Evolutionary conservation across 2,888 invertebrate species (phyloP), one percentile per base, ranked within the genome.

Genomic region (Cantharis nigra): DNA sequence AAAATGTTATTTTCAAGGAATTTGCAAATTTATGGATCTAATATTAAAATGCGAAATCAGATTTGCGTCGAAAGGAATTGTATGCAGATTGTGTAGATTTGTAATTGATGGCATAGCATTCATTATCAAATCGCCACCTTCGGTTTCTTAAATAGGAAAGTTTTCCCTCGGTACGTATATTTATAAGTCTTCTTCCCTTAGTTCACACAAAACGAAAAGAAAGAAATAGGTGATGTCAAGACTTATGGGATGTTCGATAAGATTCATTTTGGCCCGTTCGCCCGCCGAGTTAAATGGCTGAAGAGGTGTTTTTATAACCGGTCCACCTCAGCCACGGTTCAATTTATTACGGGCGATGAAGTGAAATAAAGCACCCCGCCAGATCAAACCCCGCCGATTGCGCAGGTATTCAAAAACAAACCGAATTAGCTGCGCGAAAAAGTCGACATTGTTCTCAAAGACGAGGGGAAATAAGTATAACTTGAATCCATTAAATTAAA

Each of bases 221-320:
- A 88, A 89, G 88, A 89, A 89, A 88, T 88, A 89, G 89, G 89
- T 88, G 89, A 89, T 89, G 89, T 87, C 87, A 87, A 89, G 89
- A 89, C 88, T 89, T 89, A 89, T 89, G 89, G 89, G 88, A 88
- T 87, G 88, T 87, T 88, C 89, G 89, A 89, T 89, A 89, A 89
- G 89, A 89, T 89, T 89, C 89, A 89, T 89, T 89, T 89, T 88
- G 86, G 85, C 84, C 83, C 81, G 80, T 80, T 78, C 81, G 84
- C 84, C 85, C 83, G 81, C 82, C 81, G 84, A 84, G 85, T 87
- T 87, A 87, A 87, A 87, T 87, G 87, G 86, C 85, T 86, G 86
- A 84, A 85, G 86, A 85, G 85, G 85, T 85, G 86, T 86, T 86
- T 87, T 87, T 86, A 86, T 86, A 86, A 86, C 85, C 85, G 85